Evolutionary conservation across 1,140 invertebrate genomes (phyloP).

Genomic region (Microplitis mediator): DNA sequence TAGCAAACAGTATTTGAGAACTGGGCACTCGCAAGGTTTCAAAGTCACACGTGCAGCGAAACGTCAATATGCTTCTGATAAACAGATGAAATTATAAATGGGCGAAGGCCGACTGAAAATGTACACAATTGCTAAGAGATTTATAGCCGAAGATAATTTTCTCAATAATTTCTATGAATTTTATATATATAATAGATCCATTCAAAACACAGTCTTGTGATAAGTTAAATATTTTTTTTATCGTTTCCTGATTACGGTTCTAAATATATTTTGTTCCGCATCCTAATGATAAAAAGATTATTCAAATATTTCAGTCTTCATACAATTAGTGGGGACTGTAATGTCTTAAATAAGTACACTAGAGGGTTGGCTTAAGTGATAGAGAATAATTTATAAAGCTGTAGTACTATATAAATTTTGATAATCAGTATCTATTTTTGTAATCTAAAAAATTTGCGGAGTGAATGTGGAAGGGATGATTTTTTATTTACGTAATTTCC

Average conservation of each 20-base stretch:
- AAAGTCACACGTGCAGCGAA: slow-evolving; percentile 25
- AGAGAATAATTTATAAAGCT: neutral
- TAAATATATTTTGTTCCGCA: neutral
- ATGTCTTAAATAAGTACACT: neutral
- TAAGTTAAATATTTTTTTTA: neutral
- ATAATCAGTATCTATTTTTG: neutral
- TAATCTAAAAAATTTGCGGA: too few relatives aligned
- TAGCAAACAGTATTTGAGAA: slow-evolving; percentile 48
- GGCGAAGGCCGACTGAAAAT: slow-evolving; percentile 36
- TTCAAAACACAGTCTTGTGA: neutral
- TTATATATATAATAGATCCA: neutral
- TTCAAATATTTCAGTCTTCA: slow-evolving; percentile 19
- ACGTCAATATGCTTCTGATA: slow-evolving; percentile 31
- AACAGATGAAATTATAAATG: slow-evolving; percentile 52
- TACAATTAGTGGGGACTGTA: slow-evolving; percentile 14
- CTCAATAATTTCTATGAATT: neutral
- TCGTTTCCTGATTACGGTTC: neutral
- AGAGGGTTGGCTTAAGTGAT: slow-evolving; percentile 6
- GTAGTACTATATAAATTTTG: too few relatives aligned
- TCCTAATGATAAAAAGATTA: slow-evolving; percentile 25
- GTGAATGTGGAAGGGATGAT: too few relatives aligned
- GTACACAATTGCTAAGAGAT: slow-evolving; percentile 19
- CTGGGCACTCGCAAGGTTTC: slow-evolving; percentile 26
- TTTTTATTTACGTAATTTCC: too few relatives aligned
- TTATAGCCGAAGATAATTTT: neutral